Evolutionary conservation across 2,797 vertebrate species (phyloP).

Genomic region (Arrhamphus sclerolepis): DNA sequence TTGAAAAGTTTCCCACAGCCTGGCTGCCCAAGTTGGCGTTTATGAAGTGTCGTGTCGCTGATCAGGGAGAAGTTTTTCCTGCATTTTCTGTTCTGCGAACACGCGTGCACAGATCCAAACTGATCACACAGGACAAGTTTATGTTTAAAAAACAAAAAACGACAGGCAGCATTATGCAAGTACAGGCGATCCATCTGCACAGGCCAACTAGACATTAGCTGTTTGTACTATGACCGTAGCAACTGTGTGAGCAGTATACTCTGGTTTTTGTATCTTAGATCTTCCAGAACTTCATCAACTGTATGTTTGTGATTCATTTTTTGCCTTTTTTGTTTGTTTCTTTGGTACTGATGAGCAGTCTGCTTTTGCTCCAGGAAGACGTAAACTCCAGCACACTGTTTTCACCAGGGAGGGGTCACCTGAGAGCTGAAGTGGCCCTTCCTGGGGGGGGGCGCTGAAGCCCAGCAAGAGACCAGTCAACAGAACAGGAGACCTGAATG

Average conservation of each 20-base stretch:
- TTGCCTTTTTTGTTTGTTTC: slow-evolving; percentile 17
- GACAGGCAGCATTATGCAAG: slow-evolving; percentile 71
- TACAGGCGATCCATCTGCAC: slow-evolving; percentile 48
- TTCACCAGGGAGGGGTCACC: slow-evolving; percentile 25
- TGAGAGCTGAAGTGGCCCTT: slow-evolving; percentile 38
- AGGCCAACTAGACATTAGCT: slow-evolving; percentile 45
- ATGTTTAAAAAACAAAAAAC: background rate
- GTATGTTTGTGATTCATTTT: slow-evolving; percentile 46
- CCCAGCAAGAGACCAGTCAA: slow-evolving; percentile 51
- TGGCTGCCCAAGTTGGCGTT: slow-evolving; percentile 22
- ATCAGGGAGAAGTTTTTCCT: slow-evolving; percentile 23
- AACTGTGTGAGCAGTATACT: slow-evolving; percentile 62
- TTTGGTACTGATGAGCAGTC: slow-evolving; percentile 37
- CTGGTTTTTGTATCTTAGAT: slow-evolving; percentile 64
- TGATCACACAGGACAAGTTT: slow-evolving; percentile 19
- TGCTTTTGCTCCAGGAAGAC: slow-evolving; percentile 31
- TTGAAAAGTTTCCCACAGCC: slow-evolving; percentile 24
- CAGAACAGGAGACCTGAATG: slow-evolving; percentile 63
- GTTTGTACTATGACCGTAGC: slow-evolving; percentile 69
- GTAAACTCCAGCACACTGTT: slow-evolving; percentile 55
- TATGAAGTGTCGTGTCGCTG: slow-evolving; percentile 56
- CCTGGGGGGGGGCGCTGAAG: slow-evolving; percentile 56
- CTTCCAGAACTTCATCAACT: slow-evolving; percentile 68
- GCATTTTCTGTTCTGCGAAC: slow-evolving; percentile 17
- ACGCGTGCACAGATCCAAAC: slow-evolving; percentile 30